Conservation (phyloP, 2,888 invertebrate species). For the Phytoseiulus persimilis region DNA sequence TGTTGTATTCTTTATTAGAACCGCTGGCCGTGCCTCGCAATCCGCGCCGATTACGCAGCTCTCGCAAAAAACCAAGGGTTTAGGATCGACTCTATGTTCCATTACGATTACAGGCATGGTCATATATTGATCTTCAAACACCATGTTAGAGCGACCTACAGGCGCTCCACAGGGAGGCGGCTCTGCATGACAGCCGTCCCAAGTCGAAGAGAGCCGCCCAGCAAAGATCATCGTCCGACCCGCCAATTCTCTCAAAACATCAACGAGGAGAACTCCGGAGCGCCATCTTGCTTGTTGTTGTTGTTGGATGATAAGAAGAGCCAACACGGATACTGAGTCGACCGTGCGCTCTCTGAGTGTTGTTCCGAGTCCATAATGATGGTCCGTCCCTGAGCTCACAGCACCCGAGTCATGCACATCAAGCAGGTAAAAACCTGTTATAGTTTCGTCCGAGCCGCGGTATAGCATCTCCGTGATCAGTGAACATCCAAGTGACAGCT, state of each 20-base stretch:
- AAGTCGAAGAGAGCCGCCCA: neutral
- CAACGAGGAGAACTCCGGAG: neutral
- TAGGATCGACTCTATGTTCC: too few species aligned
- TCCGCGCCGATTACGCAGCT: too few species aligned
- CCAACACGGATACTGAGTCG: neutral
- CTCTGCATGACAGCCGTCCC: neutral
- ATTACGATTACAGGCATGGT: too few species aligned
- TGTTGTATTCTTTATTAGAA: neutral
- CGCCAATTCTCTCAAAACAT: conserved; percentile 5
- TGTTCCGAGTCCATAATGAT: neutral
- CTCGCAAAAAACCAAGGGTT: too few species aligned
- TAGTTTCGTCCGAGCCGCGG: neutral
- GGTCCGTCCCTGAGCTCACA: neutral
- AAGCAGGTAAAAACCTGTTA: conserved; percentile 6
- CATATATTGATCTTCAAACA: too few species aligned
- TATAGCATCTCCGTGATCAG: neutral
- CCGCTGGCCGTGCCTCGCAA: too few species aligned
- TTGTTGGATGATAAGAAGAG: neutral
- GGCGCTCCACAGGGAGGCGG: neutral
- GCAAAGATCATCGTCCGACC: neutral
- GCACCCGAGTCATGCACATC: conserved; percentile 20
- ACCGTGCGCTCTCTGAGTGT: neutral
- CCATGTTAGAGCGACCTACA: too few species aligned
- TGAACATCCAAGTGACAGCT: neutral
- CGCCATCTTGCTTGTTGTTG: conserved; percentile 5